phyloP scores from a whole-genome alignment of 1,140 invertebrate species.

The Drosophila auraria region DNA sequence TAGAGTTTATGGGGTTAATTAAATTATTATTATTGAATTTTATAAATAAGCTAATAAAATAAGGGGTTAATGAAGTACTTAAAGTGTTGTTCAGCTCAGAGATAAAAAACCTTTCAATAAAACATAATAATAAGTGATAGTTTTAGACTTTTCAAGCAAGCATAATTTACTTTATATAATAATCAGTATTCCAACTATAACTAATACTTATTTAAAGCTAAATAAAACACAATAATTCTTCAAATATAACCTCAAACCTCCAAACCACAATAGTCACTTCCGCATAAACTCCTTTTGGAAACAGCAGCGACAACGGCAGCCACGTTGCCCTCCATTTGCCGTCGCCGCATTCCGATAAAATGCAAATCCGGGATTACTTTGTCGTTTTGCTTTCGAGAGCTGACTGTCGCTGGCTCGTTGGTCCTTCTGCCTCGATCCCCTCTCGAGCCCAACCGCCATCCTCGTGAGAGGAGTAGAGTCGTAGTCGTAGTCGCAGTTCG shows the following conservation, averaged over 20 bases:
- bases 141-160: too few relatives aligned
- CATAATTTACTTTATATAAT: too few relatives aligned
- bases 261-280: background rate
- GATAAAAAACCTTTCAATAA: too few relatives aligned
- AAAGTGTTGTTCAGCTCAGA: too few relatives aligned
- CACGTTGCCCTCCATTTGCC: slow-evolving; percentile 61
- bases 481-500: background rate
- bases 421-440: slow-evolving; percentile 7
- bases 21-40: too few relatives aligned
- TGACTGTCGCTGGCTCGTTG: slow-evolving; percentile 46
- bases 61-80: background rate
- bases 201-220: too few relatives aligned
- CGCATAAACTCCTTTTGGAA: slow-evolving; percentile 24
- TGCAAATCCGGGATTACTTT: slow-evolving; percentile 83
- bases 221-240: too few relatives aligned
- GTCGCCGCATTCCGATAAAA: slow-evolving; percentile 81
- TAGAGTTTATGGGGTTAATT: slow-evolving; percentile 14
- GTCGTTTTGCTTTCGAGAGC: slow-evolving; percentile 82
- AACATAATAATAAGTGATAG: too few relatives aligned
- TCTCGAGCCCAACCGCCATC: background rate
- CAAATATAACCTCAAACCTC: too few relatives aligned
- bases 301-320: slow-evolving; percentile 37
- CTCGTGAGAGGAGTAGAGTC: slow-evolving; percentile 6
- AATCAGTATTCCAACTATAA: too few relatives aligned
- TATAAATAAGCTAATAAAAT: background rate